A percentile compares a stretch with the other conserved stretches of the same genome.
phyloP scores from a whole-genome alignment of 2,113 vertebrate genomes.

The Atlantisia rogersi region DNA sequence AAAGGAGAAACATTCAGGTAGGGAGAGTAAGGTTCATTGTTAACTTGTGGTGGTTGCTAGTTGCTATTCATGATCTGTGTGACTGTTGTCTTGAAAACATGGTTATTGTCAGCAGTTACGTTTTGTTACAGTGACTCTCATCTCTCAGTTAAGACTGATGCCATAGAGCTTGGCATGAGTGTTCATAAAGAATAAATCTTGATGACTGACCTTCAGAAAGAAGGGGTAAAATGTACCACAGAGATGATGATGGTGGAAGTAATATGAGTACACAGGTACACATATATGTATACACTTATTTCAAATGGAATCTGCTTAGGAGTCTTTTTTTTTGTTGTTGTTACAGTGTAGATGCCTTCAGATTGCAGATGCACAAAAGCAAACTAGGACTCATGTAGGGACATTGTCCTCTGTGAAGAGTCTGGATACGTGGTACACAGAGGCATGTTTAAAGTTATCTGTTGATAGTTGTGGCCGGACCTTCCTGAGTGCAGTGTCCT shows the following conservation, averaged over 20 bases:
- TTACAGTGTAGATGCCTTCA: not conserved
- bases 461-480: not conserved
- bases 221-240: fast-evolving
- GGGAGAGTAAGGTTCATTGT: not conserved
- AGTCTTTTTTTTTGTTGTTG: not conserved
- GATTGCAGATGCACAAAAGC: no score
- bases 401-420: not conserved
- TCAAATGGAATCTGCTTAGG: not conserved
- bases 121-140: not conserved
- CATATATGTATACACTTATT: not conserved
- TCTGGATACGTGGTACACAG: not conserved
- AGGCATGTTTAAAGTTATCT: not conserved
- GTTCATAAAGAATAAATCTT: not conserved
- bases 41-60: not conserved
- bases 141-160: not conserved
- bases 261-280: not conserved
- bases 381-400: not conserved
- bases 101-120: not conserved
- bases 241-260: not conserved
- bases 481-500: fast-evolving
- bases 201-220: not conserved
- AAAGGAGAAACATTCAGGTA: not conserved
- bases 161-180: not conserved
- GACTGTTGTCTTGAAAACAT: not conserved
- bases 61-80: not conserved